phyloP scores from a whole-genome alignment of 2,888 invertebrate genomes.

The Tetranychus piercei region DNA sequence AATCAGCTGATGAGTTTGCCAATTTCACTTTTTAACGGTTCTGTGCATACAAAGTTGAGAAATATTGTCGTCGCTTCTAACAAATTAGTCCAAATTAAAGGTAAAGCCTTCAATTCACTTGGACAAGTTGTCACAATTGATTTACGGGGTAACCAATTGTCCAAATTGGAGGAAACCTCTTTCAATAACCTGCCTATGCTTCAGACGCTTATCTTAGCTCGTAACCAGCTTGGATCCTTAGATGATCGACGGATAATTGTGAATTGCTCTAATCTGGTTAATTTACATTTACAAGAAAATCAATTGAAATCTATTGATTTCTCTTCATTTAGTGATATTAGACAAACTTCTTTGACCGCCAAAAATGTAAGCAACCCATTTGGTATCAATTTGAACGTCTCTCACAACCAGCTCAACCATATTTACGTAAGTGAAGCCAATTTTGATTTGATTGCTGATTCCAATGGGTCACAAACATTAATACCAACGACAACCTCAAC shows the following conservation, averaged over 20 bases:
- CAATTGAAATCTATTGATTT: conserved; percentile 44
- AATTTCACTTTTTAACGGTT: conserved; percentile 46
- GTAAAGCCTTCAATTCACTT: conserved; percentile 51
- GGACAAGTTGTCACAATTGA: conserved; percentile 55
- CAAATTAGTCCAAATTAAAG: conserved; percentile 47
- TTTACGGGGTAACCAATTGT: conserved; percentile 53
- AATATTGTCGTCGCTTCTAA: conserved; percentile 67
- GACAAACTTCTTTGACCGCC: neutral
- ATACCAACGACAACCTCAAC: neutral
- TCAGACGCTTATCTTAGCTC: conserved; percentile 59
- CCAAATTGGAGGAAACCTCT: conserved; percentile 47
- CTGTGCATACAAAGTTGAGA: conserved; percentile 46
- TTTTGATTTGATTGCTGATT: neutral
- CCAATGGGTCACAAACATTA: neutral
- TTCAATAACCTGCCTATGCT: conserved; percentile 59
- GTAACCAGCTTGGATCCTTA: conserved; percentile 56
- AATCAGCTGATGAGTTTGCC: conserved; percentile 57
- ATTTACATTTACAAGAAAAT: conserved; percentile 21
- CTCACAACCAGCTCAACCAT: conserved; percentile 39
- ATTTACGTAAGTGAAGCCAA: neutral
- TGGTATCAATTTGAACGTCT: conserved; percentile 41
- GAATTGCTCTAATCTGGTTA: conserved; percentile 51
- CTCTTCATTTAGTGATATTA: conserved; percentile 32
- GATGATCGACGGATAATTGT: conserved; percentile 49
- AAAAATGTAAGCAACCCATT: neutral